These are phyloP conservation scores for Varanus komodoensis DNA, from an alignment of 2,113 vertebrate genomes.

Conservation along the genomic window DNA sequence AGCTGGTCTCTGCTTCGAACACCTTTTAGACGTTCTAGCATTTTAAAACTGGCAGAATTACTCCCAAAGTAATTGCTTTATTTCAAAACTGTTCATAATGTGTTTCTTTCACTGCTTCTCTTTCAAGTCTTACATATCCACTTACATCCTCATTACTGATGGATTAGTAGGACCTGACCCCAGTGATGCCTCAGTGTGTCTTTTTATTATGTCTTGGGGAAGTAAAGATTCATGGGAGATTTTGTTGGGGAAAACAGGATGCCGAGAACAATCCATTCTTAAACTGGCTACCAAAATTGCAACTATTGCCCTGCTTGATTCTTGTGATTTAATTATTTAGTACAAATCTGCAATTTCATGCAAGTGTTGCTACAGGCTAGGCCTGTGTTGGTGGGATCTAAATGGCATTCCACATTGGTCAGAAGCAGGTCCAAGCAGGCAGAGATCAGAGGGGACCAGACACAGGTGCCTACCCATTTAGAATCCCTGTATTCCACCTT, in stretches of 20 bases:
- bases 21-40: conserved; percentile 15
- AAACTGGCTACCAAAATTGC: background rate
- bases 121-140: background rate
- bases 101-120: background rate
- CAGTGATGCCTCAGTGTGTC: background rate
- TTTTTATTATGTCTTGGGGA: conserved; percentile 9
- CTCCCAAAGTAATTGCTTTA: background rate
- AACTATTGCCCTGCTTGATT: background rate
- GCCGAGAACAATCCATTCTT: background rate
- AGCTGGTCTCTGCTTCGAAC: conserved; percentile 66
- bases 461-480: background rate
- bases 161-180: conserved; percentile 7
- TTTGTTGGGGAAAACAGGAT: background rate
- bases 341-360: background rate
- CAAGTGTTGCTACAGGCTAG: background rate
- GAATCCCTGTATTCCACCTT: no score
- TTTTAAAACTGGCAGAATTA: background rate
- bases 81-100: background rate
- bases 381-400: no score
- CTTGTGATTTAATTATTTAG: background rate
- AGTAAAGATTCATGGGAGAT: background rate
- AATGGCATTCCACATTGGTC: background rate
- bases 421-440: background rate
- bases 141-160: conserved; percentile 14
- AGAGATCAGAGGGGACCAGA: background rate